These are phyloP conservation scores for Coccyzus lansbergi DNA, from an alignment of 2,797 vertebrate genomes.

Conservation along the genomic window DNA sequence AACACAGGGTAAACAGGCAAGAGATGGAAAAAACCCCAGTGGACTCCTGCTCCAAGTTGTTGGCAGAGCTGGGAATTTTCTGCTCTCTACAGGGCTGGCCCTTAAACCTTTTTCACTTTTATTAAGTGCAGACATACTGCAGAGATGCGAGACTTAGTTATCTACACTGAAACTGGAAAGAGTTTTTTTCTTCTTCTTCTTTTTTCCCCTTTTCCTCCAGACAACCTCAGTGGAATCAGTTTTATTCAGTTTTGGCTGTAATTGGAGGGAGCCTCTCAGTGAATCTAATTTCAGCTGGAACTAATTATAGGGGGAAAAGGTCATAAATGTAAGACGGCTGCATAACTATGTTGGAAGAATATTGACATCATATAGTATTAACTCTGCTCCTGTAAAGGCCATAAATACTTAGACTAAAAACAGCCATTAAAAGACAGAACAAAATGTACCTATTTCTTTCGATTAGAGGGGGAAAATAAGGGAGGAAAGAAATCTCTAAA, in stretches of 20 bases:
- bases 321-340: slow-evolving; percentile 72
- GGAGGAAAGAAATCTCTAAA: not conserved
- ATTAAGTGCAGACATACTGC: slow-evolving; percentile 39
- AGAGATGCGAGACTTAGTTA: slow-evolving; percentile 26
- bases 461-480: slow-evolving; percentile 26
- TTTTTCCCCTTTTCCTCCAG: not conserved
- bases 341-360: slow-evolving; percentile 72
- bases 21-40: not conserved
- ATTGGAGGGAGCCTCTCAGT: slow-evolving; percentile 74
- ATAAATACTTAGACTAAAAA: slow-evolving; percentile 63
- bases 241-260: slow-evolving; percentile 79
- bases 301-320: slow-evolving; percentile 80
- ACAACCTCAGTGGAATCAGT: slow-evolving; percentile 61
- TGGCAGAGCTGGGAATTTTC: slow-evolving; percentile 9
- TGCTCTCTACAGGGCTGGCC: not conserved
- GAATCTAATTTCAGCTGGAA: slow-evolving; percentile 81
- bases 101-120: slow-evolving; percentile 48
- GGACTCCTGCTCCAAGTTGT: not conserved
- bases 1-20: not conserved
- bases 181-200: not conserved
- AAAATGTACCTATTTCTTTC: slow-evolving; percentile 57
- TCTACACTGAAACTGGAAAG: slow-evolving; percentile 29
- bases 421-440: slow-evolving; percentile 33
- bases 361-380: slow-evolving; percentile 73
- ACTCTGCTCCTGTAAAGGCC: slow-evolving; percentile 63